These are phyloP conservation scores for Philopedon plagiatum DNA, from an alignment of 2,888 invertebrate genomes.

Conservation along the genomic window DNA sequence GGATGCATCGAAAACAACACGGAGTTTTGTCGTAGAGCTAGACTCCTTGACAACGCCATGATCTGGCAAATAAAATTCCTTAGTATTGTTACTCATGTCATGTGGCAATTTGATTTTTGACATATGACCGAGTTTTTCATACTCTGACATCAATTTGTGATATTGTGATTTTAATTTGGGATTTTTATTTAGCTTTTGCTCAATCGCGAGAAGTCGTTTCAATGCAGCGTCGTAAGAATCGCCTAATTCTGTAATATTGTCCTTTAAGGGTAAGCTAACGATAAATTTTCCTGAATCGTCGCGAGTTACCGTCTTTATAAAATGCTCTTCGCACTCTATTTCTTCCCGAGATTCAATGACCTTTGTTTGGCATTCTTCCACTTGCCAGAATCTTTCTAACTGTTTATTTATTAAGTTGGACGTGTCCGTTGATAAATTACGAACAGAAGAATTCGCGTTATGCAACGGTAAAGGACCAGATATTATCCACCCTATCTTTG, in stretches of 20 bases:
- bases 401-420: background rate
- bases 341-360: too few species aligned
- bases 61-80: constrained; percentile 38
- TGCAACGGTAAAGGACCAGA: constrained; percentile 5
- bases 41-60: constrained; percentile 41
- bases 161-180: too few species aligned
- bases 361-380: too few species aligned
- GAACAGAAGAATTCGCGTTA: background rate
- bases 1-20: constrained; percentile 47
- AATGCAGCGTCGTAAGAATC: constrained; percentile 30
- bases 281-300: too few species aligned
- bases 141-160: too few species aligned
- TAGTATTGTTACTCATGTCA: background rate
- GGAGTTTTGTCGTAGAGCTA: constrained; percentile 47
- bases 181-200: too few species aligned
- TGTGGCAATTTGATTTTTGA: background rate
- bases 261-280: too few species aligned
- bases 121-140: constrained; percentile 31
- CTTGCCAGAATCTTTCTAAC: too few species aligned
- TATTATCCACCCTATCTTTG: constrained; percentile 23
- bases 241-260: background rate
- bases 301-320: too few species aligned
- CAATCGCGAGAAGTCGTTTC: constrained; percentile 45
- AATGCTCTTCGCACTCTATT: too few species aligned
- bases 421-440: background rate